Base-by-base conservation (phyloP, 2,797 vertebrate species). In the Galagoides demidoff region DNA sequence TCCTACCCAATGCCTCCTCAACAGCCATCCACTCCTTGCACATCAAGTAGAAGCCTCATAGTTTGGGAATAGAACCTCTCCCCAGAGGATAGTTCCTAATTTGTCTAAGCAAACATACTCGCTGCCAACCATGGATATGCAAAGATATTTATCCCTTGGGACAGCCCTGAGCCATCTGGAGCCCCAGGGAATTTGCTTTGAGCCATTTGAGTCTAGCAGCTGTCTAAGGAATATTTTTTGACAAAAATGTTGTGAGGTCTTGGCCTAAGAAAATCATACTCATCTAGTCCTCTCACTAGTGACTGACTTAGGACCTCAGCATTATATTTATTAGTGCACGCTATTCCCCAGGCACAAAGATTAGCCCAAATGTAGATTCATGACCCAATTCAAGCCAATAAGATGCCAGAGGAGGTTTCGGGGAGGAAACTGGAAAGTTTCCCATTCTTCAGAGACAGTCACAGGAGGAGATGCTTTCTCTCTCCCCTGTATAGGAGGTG, bases 111-210 rank as follows among this genome's bases (percentile, higher is more conserved):
- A 59, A 85, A 77, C 9, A 63, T 17, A 52, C n/a, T 12, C 1
- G 23, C 9, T 64, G 34, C n/a, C 22, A 76, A 43, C 57, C 63
- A 61, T 16, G 76, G 11, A 19, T 79, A 20, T 29, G n/a, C 49
- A 81, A 77, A 77, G 16, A 86, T 73, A 87, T 85, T 83, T 89
- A 95, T 49, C 43, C 7, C 59, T 90, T 76, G 82, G 45, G n/a
- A 81, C 19, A 70, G 43, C n/a, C 31, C 76, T 78, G 17, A 23
- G 37, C 31, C 16, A 37, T 37, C 55, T 61, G 49, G 34, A 94
- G 37, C 27, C 59, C 13, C n/a, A 27, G 14, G n/a, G 23, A 61
- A 16, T 59, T 92, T 79, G 49, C 9, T 81, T 89, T 77, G 29
- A 95, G 29, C 27, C 12, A 29, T 90, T 85, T 37, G 16, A 86